These are phyloP conservation scores for Falco novaeseelandiae DNA, from an alignment of 2,797 vertebrate genomes.

Conservation along the genomic window DNA sequence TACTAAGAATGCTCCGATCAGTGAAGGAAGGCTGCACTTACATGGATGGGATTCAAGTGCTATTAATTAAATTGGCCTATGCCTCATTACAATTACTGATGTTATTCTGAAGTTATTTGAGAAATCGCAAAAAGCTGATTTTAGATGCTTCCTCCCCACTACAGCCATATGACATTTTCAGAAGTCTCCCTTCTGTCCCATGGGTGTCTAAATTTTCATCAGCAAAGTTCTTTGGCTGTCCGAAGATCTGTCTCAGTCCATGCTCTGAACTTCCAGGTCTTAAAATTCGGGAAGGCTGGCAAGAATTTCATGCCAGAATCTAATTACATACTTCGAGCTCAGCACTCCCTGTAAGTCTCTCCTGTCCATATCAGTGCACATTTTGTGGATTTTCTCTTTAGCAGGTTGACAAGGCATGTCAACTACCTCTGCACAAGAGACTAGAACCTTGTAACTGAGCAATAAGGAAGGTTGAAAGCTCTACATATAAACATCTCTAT, in stretches of 20 bases:
- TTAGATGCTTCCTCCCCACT: not conserved
- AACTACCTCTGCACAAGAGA: not conserved
- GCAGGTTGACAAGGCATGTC: not conserved
- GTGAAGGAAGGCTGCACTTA: not conserved
- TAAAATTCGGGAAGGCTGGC: not conserved
- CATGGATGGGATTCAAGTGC: not conserved
- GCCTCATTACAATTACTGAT: not conserved
- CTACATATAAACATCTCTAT: not conserved
- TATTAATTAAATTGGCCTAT: not conserved
- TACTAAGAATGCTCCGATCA: not conserved
- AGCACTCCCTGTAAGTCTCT: not conserved
- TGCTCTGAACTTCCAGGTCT: not conserved
- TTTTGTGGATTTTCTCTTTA: not conserved
- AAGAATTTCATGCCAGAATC: not conserved
- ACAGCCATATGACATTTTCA: not conserved
- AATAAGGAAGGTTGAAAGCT: not conserved
- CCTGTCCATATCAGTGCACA: not conserved
- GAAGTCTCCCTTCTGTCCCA: not conserved
- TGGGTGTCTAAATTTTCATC: not conserved
- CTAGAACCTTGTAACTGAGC: not conserved
- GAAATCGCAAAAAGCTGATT: not conserved
- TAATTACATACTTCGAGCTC: not conserved
- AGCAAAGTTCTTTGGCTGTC: not conserved
- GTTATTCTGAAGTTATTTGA: not conserved
- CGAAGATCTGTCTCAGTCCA: not conserved